phyloP scores from a whole-genome alignment of 2,797 vertebrate species.

The Gouania willdenowi region DNA sequence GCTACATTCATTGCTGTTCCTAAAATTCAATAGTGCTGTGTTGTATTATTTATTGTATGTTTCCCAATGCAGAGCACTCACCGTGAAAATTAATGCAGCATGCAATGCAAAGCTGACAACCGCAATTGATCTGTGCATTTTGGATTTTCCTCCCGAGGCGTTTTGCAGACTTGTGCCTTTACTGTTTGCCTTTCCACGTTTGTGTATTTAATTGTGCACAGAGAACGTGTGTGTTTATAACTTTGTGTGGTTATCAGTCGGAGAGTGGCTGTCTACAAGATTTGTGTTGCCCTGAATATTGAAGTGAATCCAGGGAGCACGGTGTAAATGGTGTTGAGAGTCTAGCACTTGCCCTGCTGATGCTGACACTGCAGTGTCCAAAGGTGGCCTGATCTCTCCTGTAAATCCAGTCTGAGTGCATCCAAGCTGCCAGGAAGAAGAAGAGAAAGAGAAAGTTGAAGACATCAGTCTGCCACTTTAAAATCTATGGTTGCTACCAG shows the following conservation, averaged over 20 bases:
- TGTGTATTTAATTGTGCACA: background rate
- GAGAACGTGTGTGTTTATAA: slow-evolving; percentile 10
- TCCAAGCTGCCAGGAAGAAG: slow-evolving; percentile 15
- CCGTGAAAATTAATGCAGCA: slow-evolving; percentile 39
- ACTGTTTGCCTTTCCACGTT: slow-evolving; percentile 4
- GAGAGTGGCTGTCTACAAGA: slow-evolving; percentile 1
- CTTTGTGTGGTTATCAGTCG: background rate
- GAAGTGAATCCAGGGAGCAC: slow-evolving; percentile 10
- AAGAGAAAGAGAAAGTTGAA: slow-evolving; percentile 14
- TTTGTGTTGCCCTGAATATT: slow-evolving; percentile 3
- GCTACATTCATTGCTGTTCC: too few relatives aligned
- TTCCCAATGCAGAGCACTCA: slow-evolving; percentile 18
- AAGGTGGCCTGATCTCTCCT: slow-evolving; percentile 28
- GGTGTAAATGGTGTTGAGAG: slow-evolving; percentile 24
- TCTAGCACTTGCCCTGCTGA: slow-evolving; percentile 33
- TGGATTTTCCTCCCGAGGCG: slow-evolving; percentile 29
- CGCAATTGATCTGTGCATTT: slow-evolving; percentile 37
- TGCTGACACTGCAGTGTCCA: slow-evolving; percentile 58
- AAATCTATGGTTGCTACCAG: too few relatives aligned
- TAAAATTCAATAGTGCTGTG: slow-evolving; percentile 33
- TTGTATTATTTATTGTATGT: slow-evolving; percentile 39
- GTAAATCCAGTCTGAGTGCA: slow-evolving; percentile 32
- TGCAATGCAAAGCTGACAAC: slow-evolving; percentile 38
- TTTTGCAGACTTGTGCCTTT: slow-evolving; percentile 14
- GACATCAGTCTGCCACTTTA: too few relatives aligned